Percentiles rank a stretch among this genome's conserved stretches.
phyloP scores from a whole-genome alignment of 1,140 invertebrate genomes.

The Araneus ventricosus region DNA sequence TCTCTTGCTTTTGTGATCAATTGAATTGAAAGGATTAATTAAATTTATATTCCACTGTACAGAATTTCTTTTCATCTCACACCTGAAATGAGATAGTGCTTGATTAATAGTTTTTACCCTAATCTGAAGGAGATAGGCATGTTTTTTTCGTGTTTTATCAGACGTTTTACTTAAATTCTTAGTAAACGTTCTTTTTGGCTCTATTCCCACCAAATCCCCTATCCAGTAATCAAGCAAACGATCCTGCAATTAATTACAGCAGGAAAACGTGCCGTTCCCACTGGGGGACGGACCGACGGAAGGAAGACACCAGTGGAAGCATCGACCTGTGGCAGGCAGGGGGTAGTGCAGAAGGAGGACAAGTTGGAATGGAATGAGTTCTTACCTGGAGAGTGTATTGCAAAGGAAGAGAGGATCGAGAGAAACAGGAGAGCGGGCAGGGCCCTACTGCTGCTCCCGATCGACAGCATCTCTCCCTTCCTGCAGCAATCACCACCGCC shows the following conservation, averaged over 20 bases:
- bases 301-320: neutral
- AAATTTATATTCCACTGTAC: no score
- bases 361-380: neutral
- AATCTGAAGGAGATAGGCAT: no score
- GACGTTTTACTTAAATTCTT: no score
- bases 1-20: no score
- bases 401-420: slow-evolving; percentile 20
- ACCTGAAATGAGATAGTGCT: no score
- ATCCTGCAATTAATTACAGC: neutral
- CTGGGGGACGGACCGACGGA: neutral
- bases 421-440: slow-evolving; percentile 34
- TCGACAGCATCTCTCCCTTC: slow-evolving; percentile 37
- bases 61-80: no score
- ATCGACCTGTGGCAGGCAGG: neutral
- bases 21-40: no score
- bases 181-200: no score
- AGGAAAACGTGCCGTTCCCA: neutral
- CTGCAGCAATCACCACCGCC: slow-evolving; percentile 13
- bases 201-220: no score
- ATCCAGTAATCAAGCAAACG: neutral
- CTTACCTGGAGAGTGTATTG: slow-evolving; percentile 47
- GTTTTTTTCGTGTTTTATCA: no score
- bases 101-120: no score
- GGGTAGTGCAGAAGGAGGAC: neutral
- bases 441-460: neutral